phyloP scores from a whole-genome alignment of 2,888 invertebrate species.

The Hecatera dysodea region DNA sequence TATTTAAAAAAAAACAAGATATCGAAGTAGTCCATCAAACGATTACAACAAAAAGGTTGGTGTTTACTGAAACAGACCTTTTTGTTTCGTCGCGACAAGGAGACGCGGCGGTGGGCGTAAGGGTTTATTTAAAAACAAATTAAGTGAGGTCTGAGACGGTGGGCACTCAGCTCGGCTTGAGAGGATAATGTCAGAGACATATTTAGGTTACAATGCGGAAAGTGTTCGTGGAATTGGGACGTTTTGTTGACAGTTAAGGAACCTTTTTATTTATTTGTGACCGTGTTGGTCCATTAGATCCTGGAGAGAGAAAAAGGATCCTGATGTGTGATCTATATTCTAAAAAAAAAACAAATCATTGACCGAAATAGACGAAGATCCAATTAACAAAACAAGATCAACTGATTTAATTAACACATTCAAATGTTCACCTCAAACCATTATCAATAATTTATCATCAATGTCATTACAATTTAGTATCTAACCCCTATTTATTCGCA shows the following conservation, averaged over 20 bases:
- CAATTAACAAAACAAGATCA: not conserved
- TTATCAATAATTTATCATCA: not conserved
- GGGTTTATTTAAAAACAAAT: conserved; percentile 88
- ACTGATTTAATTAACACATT: not conserved
- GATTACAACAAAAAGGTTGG: conserved; percentile 41
- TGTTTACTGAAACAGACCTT: conserved; percentile 55
- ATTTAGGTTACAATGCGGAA: conserved; percentile 50
- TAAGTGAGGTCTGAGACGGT: conserved; percentile 78
- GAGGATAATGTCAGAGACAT: conserved; percentile 74
- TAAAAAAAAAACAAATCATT: not conserved
- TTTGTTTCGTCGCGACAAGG: conserved; percentile 41
- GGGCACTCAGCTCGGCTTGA: conserved; percentile 77
- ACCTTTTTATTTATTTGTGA: not conserved
- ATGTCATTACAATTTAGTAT: not conserved
- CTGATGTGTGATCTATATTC: no score
- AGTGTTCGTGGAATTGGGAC: not conserved
- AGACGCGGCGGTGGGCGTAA: conserved; percentile 58
- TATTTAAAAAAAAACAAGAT: conserved; percentile 17
- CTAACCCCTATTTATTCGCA: conserved; percentile 10
- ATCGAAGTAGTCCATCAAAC: conserved; percentile 33
- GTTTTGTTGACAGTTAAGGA: not conserved
- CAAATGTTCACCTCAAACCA: not conserved
- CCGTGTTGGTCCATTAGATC: not conserved
- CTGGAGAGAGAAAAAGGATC: no score
- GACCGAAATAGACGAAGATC: not conserved